A percentile compares a stretch with the other conserved stretches of the same genome.
Evolutionary conservation across 2,113 vertebrate genomes (phyloP).

Genomic region (Neogobius melanostomus): DNA sequence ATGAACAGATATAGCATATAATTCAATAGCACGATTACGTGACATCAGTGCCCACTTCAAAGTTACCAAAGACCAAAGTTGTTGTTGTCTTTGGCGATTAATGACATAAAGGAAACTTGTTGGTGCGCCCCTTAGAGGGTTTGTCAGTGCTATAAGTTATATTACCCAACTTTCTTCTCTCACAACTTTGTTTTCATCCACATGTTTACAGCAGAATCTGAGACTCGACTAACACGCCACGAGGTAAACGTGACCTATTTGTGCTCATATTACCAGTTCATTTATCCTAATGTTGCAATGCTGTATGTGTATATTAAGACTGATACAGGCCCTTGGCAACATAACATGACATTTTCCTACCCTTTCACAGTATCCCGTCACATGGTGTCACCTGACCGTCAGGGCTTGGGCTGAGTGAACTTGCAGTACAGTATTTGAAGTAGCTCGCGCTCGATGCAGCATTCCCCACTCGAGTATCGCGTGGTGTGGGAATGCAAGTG

Average conservation of each 20-base stretch:
- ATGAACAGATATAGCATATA: too few species aligned
- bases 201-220: neutral
- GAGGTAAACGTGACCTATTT: neutral
- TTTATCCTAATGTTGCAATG: too few species aligned
- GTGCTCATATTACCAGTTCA: neutral
- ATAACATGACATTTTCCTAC: too few species aligned
- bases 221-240: neutral
- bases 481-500: slow-evolving; percentile 53
- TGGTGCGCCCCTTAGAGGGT: neutral
- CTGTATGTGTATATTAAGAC: too few species aligned
- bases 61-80: neutral
- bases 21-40: too few species aligned
- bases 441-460: slow-evolving; percentile 1
- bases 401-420: slow-evolving; percentile 27
- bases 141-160: slow-evolving; percentile 17
- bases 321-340: too few species aligned
- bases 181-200: neutral
- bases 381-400: slow-evolving; percentile 42
- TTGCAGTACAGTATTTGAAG: slow-evolving; percentile 10
- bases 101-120: neutral
- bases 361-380: slow-evolving; percentile 5
- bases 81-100: neutral
- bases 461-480: slow-evolving; percentile 11
- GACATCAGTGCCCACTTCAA: neutral
- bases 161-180: slow-evolving; percentile 5